These are phyloP conservation scores for Limnephilus rhombicus DNA, from an alignment of 2,888 invertebrate genomes.

Conservation along the genomic window DNA sequence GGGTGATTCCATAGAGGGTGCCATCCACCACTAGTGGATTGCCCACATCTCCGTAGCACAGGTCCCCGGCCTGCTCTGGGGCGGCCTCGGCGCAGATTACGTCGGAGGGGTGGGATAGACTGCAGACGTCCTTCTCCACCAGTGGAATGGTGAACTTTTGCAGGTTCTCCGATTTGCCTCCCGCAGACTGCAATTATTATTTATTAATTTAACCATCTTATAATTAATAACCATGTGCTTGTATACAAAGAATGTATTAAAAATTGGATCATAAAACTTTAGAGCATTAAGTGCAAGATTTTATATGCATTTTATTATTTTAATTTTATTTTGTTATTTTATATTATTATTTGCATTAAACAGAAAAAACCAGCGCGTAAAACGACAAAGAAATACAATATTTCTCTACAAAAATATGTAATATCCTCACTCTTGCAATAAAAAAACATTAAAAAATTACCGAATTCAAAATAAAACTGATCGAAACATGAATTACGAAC, in stretches of 20 bases:
- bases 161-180: slow-evolving; percentile 23
- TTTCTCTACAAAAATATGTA: too few species aligned
- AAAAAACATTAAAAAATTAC: too few species aligned
- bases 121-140: neutral
- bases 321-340: neutral
- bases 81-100: slow-evolving; percentile 11
- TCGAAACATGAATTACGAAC: too few species aligned
- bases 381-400: too few species aligned
- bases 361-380: too few species aligned
- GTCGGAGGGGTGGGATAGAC: neutral
- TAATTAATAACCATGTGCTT: too few species aligned
- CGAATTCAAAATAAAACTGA: too few species aligned
- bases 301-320: neutral
- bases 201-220: neutral
- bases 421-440: too few species aligned
- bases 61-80: slow-evolving; percentile 1
- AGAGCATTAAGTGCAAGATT: too few species aligned
- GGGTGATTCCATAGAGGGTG: slow-evolving; percentile 42
- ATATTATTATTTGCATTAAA: too few species aligned
- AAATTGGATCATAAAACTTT: neutral
- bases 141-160: slow-evolving; percentile 16
- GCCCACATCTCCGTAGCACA: slow-evolving; percentile 53
- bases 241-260: too few species aligned
- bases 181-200: slow-evolving; percentile 1
- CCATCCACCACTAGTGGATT: slow-evolving; percentile 45